A percentile compares a stretch with the other conserved stretches of the same genome.
Conservation (phyloP, 2,888 invertebrate genomes). For the Eristalinus sepulchralis region DNA sequence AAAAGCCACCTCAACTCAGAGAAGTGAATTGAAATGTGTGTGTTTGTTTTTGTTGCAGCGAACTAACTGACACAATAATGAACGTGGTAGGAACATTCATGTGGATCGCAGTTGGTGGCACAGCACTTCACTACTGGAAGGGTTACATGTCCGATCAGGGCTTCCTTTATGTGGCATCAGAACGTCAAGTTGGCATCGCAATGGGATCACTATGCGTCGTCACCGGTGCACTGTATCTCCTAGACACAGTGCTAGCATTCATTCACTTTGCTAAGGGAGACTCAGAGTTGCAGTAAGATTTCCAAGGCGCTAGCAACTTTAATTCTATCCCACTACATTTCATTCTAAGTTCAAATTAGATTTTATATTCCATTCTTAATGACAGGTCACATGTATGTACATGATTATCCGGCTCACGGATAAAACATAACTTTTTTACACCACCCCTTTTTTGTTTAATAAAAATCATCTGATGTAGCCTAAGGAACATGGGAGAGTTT, state of each 20-base stretch:
- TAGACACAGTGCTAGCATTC: constrained; percentile 90
- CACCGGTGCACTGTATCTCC: constrained; percentile 89
- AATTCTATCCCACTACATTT: constrained; percentile 20
- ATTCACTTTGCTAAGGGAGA: constrained; percentile 87
- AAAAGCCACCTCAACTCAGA: neutral
- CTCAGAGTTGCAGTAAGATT: constrained; percentile 73
- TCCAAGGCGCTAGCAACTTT: constrained; percentile 3
- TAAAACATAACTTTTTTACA: neutral
- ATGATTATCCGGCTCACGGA: constrained; percentile 9
- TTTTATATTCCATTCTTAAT: constrained; percentile 17
- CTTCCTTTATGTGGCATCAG: constrained; percentile 87
- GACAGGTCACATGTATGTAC: neutral
- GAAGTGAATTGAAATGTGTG: neutral
- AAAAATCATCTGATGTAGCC: constrained; percentile 29
- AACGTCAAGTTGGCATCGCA: constrained; percentile 91
- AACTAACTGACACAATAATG: constrained; percentile 91
- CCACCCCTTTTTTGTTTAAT: neutral
- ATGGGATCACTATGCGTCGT: constrained; percentile 90
- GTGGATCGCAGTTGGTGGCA: constrained; percentile 92
- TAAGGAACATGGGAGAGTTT: constrained; percentile 15
- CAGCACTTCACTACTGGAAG: constrained; percentile 94
- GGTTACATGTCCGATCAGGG: constrained; percentile 92
- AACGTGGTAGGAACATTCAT: constrained; percentile 92
- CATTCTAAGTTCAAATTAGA: constrained; percentile 64
- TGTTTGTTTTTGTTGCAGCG: constrained; percentile 82